These are phyloP conservation scores for Thereva unica DNA, from an alignment of 2,888 invertebrate species.

Conservation along the genomic window DNA sequence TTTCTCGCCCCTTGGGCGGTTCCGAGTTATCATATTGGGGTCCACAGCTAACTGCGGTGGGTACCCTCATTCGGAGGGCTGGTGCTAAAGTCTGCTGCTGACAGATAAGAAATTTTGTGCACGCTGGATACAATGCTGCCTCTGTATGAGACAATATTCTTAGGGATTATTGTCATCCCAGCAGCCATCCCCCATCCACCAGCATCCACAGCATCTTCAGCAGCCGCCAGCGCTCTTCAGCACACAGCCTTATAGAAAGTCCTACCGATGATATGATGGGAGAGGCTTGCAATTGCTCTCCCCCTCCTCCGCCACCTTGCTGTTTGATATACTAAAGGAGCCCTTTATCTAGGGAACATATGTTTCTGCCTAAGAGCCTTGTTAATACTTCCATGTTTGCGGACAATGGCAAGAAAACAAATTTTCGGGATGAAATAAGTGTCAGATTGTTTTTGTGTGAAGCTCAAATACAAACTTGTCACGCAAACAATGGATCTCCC, in stretches of 20 bases:
- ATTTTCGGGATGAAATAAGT: constrained; percentile 23
- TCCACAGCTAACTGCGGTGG: constrained; percentile 6
- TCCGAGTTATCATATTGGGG: constrained; percentile 12
- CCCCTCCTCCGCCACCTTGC: not conserved
- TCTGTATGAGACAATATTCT: constrained; percentile 28
- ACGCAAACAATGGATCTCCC: not conserved
- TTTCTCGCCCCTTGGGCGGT: constrained; percentile 18
- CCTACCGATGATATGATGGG: too few relatives aligned
- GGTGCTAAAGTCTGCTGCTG: constrained; percentile 20
- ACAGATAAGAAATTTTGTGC: constrained; percentile 35
- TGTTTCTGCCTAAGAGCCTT: constrained; percentile 15
- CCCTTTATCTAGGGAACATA: constrained; percentile 23
- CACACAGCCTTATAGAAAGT: not conserved
- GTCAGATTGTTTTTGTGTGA: constrained; percentile 25
- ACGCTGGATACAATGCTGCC: constrained; percentile 20
- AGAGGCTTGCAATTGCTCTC: too few relatives aligned
- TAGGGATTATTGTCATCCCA: constrained; percentile 31
- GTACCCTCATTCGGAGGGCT: not conserved
- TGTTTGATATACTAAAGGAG: not conserved
- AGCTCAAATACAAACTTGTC: not conserved
- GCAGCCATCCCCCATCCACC: constrained; percentile 1
- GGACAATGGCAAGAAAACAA: constrained; percentile 24
- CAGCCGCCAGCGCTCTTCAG: not conserved
- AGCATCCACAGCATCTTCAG: constrained; percentile 3
- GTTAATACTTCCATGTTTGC: constrained; percentile 23